Percentiles rank a stretch among this genome's conserved stretches.
phyloP scores from a whole-genome alignment of 2,888 invertebrate genomes.

The Acleris sparsana region DNA sequence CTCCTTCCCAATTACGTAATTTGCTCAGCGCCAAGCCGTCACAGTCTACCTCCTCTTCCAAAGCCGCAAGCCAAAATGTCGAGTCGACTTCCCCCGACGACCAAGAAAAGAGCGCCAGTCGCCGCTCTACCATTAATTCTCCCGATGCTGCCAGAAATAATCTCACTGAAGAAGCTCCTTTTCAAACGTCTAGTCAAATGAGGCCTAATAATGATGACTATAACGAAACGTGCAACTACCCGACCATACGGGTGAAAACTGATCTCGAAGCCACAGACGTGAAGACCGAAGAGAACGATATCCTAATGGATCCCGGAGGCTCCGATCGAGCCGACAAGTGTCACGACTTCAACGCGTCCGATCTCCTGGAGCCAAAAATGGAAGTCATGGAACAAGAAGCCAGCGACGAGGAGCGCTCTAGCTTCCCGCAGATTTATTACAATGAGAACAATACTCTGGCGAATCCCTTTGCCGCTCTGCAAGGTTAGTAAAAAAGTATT shows the following conservation, averaged over 20 bases:
- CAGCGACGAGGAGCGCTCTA: conserved; percentile 86
- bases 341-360: conserved; percentile 75
- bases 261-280: conserved; percentile 81
- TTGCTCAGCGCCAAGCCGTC: conserved; percentile 82
- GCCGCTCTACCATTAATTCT: conserved; percentile 79
- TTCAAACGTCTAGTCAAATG: conserved; percentile 83
- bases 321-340: conserved; percentile 69
- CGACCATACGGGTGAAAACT: conserved; percentile 80
- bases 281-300: conserved; percentile 77
- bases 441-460: conserved; percentile 75
- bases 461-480: conserved; percentile 78
- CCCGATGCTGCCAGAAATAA: conserved; percentile 83
- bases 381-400: conserved; percentile 88
- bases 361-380: conserved; percentile 86
- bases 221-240: conserved; percentile 79
- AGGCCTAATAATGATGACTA: conserved; percentile 83
- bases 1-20: conserved; percentile 82
- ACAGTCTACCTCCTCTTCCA: conserved; percentile 81
- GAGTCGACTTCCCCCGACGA: conserved; percentile 77
- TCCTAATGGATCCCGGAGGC: conserved; percentile 77
- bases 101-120: conserved; percentile 73
- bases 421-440: conserved; percentile 72
- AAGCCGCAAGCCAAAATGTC: conserved; percentile 83
- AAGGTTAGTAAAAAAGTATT: conserved; percentile 55
- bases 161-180: conserved; percentile 81